Conservation (phyloP, 2,888 invertebrate genomes). For the Teinopalpus imperialis region DNA sequence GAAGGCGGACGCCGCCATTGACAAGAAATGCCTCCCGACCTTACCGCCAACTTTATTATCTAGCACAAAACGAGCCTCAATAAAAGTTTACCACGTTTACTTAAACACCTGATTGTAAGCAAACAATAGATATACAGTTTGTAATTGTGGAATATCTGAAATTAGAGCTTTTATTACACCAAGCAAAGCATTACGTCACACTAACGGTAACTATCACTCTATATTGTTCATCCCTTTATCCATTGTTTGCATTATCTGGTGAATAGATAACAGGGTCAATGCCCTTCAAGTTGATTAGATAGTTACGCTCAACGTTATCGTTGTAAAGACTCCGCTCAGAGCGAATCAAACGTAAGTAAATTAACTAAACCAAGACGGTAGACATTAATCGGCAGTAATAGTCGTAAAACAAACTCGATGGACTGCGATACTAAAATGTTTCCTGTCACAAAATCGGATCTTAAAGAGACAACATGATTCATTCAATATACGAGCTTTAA, state of each 20-base stretch:
- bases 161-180: constrained; percentile 28
- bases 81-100: constrained; percentile 58
- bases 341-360: constrained; percentile 51
- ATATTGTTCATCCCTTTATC: constrained; percentile 29
- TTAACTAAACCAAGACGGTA: constrained; percentile 54
- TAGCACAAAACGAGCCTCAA: constrained; percentile 53
- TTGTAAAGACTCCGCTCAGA: constrained; percentile 42
- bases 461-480: constrained; percentile 40
- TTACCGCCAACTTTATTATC: constrained; percentile 58
- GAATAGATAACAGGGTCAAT: constrained; percentile 18
- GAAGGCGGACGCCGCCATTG: constrained; percentile 64
- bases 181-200: constrained; percentile 4
- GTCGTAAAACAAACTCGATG: constrained; percentile 56
- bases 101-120: constrained; percentile 41
- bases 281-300: constrained; percentile 36
- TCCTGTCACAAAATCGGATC: constrained; percentile 62
- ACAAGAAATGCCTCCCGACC: constrained; percentile 55
- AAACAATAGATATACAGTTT: constrained; percentile 40
- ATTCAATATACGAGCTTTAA: constrained; percentile 47
- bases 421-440: constrained; percentile 41
- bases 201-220: constrained; percentile 6
- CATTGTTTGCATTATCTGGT: constrained; percentile 15
- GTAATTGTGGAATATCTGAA: constrained; percentile 32
- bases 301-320: constrained; percentile 40
- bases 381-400: constrained; percentile 64